Base-by-base conservation (phyloP, 2,797 vertebrate species). In the Schizopygopsis malacanthus region DNA sequence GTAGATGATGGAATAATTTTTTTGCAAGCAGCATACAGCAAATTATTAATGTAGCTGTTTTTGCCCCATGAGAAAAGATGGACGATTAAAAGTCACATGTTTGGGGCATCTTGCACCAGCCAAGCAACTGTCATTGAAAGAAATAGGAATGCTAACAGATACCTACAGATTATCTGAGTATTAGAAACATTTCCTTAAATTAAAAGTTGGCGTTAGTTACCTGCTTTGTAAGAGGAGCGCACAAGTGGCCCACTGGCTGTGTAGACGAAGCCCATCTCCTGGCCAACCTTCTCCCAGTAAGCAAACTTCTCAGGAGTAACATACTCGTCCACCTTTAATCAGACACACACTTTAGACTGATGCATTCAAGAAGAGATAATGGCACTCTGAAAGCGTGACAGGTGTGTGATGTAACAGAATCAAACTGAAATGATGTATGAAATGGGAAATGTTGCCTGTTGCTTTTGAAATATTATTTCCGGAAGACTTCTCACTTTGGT, bases 191-290 rank as follows among this genome's bases (percentile, higher is more conserved):
- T 1, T 59, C 54, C 39, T n/a, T n/a, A 2, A 47, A 67, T 65
- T 22, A 25, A 80, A 63, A 41, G 7, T 11, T 61, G 41, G 1
- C 15, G 2, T 47, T 80, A 11, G 59, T 92, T 92, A 99, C 98
- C 98, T 95, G 98, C 98, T 98, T 99, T 99, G 89, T 99, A 99
- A 39, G 98, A 99, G 16, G 98, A 99, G n/a, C 98, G 96, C 84
- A 99, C 98, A 82, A 99, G 93, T 4, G 98, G 98, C 20, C 98
- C 98, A 0, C 98, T 99, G 47, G 98, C 98, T 6, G 97, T 99
- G 88, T 99, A 99, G 86, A 94, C 88, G 86, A 99, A 99, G 79
- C 98, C 98, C 94, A 99, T 96, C 18, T 99, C 96, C 69, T 94
- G 95, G 61, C 98, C 98, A 69, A 97, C 93, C 92, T 97, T 96